These are phyloP conservation scores for Vultur gryphus DNA, from an alignment of 2,797 vertebrate genomes.

Conservation along the genomic window DNA sequence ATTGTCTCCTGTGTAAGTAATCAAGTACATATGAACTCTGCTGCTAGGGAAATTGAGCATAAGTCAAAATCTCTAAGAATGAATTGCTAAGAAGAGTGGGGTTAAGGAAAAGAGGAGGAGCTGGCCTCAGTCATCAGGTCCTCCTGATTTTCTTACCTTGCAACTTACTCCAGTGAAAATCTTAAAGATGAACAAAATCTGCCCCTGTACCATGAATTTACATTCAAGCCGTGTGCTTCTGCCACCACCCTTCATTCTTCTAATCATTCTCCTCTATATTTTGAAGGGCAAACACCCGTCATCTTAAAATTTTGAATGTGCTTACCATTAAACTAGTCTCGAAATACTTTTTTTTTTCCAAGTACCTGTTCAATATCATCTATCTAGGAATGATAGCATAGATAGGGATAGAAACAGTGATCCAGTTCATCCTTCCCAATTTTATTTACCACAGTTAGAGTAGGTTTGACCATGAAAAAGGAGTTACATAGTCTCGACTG, in stretches of 20 bases:
- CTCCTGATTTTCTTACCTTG: background rate
- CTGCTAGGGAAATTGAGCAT: conserved; percentile 23
- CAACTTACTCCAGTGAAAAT: background rate
- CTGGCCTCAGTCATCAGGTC: background rate
- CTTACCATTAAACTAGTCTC: background rate
- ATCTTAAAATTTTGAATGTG: background rate
- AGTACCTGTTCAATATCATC: background rate
- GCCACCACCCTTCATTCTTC: background rate
- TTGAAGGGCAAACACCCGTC: background rate
- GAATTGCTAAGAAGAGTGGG: background rate
- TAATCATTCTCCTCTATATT: background rate
- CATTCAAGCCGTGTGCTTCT: background rate
- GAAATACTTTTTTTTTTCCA: background rate
- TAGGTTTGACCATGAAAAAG: background rate
- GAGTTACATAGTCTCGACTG: background rate
- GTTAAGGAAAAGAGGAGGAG: background rate
- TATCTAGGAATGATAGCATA: background rate
- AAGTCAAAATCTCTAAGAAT: background rate
- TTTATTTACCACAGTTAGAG: background rate
- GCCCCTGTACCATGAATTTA: background rate
- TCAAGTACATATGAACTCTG: conserved; percentile 49
- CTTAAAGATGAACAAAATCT: background rate
- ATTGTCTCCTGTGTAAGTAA: conserved; percentile 49
- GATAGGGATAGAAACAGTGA: background rate
- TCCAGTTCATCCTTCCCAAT: background rate